These are phyloP conservation scores for Coregonus suidteri DNA, from an alignment of 2,797 vertebrate genomes.

Conservation along the genomic window DNA sequence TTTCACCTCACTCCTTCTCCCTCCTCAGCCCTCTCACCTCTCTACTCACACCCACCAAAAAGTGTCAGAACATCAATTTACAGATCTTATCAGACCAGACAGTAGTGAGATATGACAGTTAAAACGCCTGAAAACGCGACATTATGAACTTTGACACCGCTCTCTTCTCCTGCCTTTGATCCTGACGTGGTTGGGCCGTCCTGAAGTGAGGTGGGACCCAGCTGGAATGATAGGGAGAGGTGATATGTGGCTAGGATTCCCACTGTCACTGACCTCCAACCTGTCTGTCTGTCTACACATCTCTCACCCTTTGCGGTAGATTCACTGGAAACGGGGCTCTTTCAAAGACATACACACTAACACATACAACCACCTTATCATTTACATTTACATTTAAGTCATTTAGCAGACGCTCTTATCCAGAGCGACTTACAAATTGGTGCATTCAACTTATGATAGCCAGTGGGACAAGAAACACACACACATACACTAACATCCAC, in stretches of 20 bases:
- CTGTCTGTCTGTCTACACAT: not conserved
- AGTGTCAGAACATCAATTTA: not conserved
- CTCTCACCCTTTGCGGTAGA: constrained; percentile 1
- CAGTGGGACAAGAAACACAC: no score
- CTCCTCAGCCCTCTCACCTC: not conserved
- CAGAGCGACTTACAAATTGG: no score
- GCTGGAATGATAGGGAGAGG: not conserved
- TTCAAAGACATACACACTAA: not conserved
- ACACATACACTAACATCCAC: not conserved
- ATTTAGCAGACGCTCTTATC: no score
- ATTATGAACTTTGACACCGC: not conserved
- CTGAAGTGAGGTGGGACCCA: not conserved
- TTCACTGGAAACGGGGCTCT: not conserved
- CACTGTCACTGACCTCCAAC: not conserved
- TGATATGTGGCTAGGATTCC: constrained; percentile 1
- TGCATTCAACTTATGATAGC: no score
- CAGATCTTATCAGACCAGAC: not conserved
- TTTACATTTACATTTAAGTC: no score
- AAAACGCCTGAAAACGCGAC: not conserved
- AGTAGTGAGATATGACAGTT: not conserved
- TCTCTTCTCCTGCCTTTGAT: not conserved
- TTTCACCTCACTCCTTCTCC: not conserved
- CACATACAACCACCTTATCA: not conserved
- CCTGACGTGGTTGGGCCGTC: not conserved
- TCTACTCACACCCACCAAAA: not conserved